These are phyloP conservation scores for Drosophila kambysellisi DNA, from an alignment of 2,888 invertebrate species.

Conservation along the genomic window DNA sequence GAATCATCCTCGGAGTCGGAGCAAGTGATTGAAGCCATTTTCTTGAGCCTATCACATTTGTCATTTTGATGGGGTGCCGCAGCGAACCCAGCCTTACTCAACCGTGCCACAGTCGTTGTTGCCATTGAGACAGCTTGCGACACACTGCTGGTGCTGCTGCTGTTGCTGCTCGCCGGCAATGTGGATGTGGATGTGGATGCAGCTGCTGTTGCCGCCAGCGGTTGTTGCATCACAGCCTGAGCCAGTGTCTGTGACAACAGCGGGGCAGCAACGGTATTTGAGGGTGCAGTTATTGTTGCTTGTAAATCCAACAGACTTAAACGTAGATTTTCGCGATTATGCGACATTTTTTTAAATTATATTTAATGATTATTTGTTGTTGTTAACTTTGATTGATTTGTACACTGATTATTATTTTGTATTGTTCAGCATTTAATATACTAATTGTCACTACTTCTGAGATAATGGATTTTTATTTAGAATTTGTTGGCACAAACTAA, in stretches of 20 bases:
- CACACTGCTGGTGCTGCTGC: slow-evolving; percentile 73
- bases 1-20: slow-evolving; percentile 85
- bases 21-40: slow-evolving; percentile 85
- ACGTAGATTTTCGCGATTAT: slow-evolving; percentile 84
- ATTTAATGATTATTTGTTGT: slow-evolving; percentile 5
- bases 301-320: slow-evolving; percentile 84
- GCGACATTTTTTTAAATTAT: slow-evolving; percentile 70
- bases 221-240: slow-evolving; percentile 29
- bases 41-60: slow-evolving; percentile 83
- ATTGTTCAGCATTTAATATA: slow-evolving; percentile 9
- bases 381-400: slow-evolving; percentile 16
- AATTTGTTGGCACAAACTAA: slow-evolving; percentile 9
- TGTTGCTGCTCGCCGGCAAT: slow-evolving; percentile 43
- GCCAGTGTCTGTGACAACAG: slow-evolving; percentile 59
- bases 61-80: slow-evolving; percentile 79
- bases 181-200: slow-evolving; percentile 31
- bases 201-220: slow-evolving; percentile 33
- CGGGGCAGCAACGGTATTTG: slow-evolving; percentile 68
- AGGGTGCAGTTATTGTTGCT: slow-evolving; percentile 74
- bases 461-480: slow-evolving; percentile 1
- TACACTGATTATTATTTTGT: slow-evolving; percentile 19
- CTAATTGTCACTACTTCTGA: not conserved
- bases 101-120: slow-evolving; percentile 75
- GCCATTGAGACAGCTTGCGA: slow-evolving; percentile 81
- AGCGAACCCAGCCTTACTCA: slow-evolving; percentile 73